phyloP scores from a whole-genome alignment of 1,140 invertebrate species.

The Campoletis sonorensis region DNA sequence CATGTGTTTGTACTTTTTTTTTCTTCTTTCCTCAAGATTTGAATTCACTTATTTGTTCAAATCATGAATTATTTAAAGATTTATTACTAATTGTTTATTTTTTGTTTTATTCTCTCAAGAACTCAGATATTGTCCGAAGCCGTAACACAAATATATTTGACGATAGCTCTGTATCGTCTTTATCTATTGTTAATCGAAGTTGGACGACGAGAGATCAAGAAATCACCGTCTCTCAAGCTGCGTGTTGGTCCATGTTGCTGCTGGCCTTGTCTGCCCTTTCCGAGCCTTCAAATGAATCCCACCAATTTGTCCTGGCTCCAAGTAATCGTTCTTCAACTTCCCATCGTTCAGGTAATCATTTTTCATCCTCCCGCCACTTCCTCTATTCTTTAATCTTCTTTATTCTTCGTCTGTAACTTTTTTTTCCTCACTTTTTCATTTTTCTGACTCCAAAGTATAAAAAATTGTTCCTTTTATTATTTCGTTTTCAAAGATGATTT shows the following conservation, averaged over 20 bases:
- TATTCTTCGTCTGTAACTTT: slow-evolving; percentile 9
- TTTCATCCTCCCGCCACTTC: not conserved
- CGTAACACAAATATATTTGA: slow-evolving; percentile 69
- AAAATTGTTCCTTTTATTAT: too few relatives aligned
- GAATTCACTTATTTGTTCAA: not conserved
- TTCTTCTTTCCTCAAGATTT: not conserved
- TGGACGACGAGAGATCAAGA: slow-evolving; percentile 64
- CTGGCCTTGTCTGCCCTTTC: slow-evolving; percentile 74
- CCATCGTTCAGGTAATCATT: slow-evolving; percentile 71
- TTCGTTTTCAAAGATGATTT: too few relatives aligned
- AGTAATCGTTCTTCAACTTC: slow-evolving; percentile 70
- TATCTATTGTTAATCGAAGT: slow-evolving; percentile 70
- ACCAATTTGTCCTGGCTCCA: slow-evolving; percentile 71
- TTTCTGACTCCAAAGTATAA: not conserved
- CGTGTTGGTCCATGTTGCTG: slow-evolving; percentile 73
- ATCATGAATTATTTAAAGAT: too few relatives aligned
- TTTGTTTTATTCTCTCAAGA: slow-evolving; percentile 56
- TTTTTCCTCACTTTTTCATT: not conserved
- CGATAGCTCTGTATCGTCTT: slow-evolving; percentile 72
- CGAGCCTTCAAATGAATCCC: slow-evolving; percentile 68
- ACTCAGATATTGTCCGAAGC: slow-evolving; percentile 71
- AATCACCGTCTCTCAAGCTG: slow-evolving; percentile 65
- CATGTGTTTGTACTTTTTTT: not conserved
- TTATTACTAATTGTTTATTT: slow-evolving; percentile 27
- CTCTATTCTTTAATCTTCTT: slow-evolving; percentile 33